Base-by-base conservation (phyloP, 2,888 invertebrate genomes). In the Apotomis capreana region DNA sequence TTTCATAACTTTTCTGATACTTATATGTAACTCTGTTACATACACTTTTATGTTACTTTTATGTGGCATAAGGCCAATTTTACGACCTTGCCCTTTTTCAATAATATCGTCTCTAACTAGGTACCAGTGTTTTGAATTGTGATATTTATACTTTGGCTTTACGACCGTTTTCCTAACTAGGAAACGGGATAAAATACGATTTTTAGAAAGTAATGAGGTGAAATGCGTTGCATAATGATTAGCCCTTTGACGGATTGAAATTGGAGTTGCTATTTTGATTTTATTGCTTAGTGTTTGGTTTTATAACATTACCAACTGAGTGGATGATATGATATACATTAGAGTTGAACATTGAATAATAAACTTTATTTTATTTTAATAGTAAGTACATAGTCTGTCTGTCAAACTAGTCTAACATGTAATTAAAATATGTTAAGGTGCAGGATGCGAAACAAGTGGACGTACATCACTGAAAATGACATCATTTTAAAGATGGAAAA, bases 221-320 rank as follows among this genome's bases (percentile, higher is more conserved):
- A 75, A 77, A 60, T 75, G 72, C 74, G 75, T 79, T 81, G 80
- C 83, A 82, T 83, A 83, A 83, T 82, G 80, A 79, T 79, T 79
- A 62, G 76, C 74, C 74, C 74, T 79, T 81, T 82, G 76, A 77
- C 70, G 76, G 71, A 36, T 67, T 37, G 57, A 68, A 71, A 74
- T 62, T 57, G 65, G 68, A 36, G 69, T 63, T 55, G 62, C 69
- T 74, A 71, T 76, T 52, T 62, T 37, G 51, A 26, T 71, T 55
- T 58, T 58, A 46, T 12, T 15, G 44, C 40, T 6, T 54, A 8
- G 52, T 26, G 1, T 36, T 54, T 54, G 3, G 46, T 10, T 68
- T 68, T 68, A 68, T n/a, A 52, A 52, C 51, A n/a, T 37, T 10
- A 8, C 51, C 49, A 52, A 59, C 10, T 37, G 13, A 51, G 62